phyloP scores from a whole-genome alignment of 2,888 invertebrate species.

The Unio pictorum region DNA sequence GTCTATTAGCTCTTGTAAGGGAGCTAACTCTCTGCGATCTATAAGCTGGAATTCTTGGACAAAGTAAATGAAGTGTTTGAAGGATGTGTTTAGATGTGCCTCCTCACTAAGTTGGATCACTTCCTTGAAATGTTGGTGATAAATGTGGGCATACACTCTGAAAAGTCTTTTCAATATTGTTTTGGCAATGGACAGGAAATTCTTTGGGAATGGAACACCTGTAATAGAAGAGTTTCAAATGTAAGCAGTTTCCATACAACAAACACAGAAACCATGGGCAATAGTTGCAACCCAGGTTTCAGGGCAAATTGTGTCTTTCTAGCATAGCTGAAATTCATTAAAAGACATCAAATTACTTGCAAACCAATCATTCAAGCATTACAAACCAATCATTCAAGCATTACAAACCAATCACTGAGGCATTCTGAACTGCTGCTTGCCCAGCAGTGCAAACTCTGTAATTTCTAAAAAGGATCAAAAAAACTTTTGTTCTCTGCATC shows the following conservation, averaged over 20 bases:
- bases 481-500: too few species aligned
- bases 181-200: conserved; percentile 96
- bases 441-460: too few species aligned
- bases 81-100: conserved; percentile 98
- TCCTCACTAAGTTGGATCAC: conserved; percentile 95
- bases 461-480: too few species aligned
- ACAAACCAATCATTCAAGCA: too few species aligned
- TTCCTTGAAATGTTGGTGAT: conserved; percentile 99
- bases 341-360: too few species aligned
- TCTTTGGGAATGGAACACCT: conserved; percentile 98
- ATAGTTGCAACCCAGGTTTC: too few species aligned
- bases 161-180: conserved; percentile 98
- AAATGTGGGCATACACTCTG: conserved; percentile 99
- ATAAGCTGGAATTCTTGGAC: conserved; percentile 97
- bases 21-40: conserved; percentile 95
- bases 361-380: too few species aligned
- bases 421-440: too few species aligned
- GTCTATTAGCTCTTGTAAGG: conserved; percentile 97
- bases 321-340: too few species aligned
- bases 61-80: conserved; percentile 99
- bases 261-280: neutral
- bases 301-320: too few species aligned
- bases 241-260: neutral
- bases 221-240: conserved; percentile 38
- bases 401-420: too few species aligned